Evolutionary conservation across 2,888 invertebrate genomes (phyloP), one percentile per base, ranked within the genome.

Genomic region (Silvanus unidentatus): DNA sequence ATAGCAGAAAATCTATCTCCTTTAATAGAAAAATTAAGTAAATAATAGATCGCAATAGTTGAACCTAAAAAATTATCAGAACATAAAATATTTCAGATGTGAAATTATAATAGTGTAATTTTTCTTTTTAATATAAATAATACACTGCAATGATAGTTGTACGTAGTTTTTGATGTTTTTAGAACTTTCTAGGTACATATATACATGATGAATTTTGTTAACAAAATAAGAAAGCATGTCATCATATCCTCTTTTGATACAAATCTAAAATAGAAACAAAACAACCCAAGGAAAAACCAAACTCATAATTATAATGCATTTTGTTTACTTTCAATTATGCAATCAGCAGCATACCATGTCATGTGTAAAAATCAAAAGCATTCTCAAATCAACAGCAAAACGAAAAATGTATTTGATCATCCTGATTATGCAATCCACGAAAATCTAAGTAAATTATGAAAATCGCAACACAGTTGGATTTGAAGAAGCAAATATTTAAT

Each of bases 191-290:
- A 40, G 5, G 27, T 11, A 16, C 4, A 22, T 12, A 40, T 36
- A 41, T 32, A 35, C 22, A 46, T 38, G 43, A 29, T 32, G 46
- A 34, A 29, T 49, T 42, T 44, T 29, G 35, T 39, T 39, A n/a
- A 35, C 36, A 37, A 46, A 46, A 47, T 41, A 43, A 49, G 49
- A 49, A 47, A 49, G 49, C 49, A 49, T 49, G 47, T 44, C 49
- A 49, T 42, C 42, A 37, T 16, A 37, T 37, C 37, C 37, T 37
- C 12, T 40, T 30, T 22, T 40, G 40, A 40, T 40, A 30, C 16
- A 40, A 29, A 40, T 40, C 40, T 40, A 27, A 10, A 12, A 9
- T 12, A 9, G 12, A 32, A 32, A 12, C 37, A 22, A 22, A 22
- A 22, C 22, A 22, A 22, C 4, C 8, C 8, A 5, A 5, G 8